Evolutionary conservation across 35 echinoderm and acorn worm species (phyloP).

Genomic region (Amphiura filiformis): DNA sequence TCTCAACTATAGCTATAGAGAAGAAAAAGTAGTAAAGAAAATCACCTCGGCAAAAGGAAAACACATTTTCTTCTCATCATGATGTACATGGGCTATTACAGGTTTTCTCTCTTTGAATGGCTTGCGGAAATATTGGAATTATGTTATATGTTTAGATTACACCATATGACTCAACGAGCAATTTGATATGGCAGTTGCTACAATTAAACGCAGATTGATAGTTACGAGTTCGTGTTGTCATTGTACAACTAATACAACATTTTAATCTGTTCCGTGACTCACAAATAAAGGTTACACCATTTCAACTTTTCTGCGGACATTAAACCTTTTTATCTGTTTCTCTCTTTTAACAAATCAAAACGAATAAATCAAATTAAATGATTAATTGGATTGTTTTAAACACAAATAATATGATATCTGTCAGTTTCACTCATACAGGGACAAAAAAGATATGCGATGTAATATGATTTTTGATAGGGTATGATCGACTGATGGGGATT

Average conservation of each 20-base stretch:
- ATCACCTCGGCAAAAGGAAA: slow-evolving; percentile 1
- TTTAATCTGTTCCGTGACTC: background rate
- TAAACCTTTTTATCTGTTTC: background rate
- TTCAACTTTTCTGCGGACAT: background rate
- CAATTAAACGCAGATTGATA: slow-evolving; percentile 2
- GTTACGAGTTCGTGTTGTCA: background rate
- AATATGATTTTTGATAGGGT: background rate
- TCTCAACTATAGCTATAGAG: background rate
- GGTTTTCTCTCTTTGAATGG: background rate
- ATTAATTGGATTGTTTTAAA: background rate
- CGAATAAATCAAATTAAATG: slow-evolving; percentile 6
- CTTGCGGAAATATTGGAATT: slow-evolving; percentile 2
- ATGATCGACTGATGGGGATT: background rate
- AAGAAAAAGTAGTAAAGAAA: background rate
- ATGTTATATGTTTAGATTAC: slow-evolving; percentile 9
- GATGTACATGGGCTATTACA: background rate
- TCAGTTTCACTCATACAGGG: background rate
- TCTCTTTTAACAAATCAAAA: background rate
- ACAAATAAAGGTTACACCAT: background rate
- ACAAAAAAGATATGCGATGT: too few species aligned
- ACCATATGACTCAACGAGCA: background rate
- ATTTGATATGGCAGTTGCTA: background rate
- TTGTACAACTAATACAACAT: background rate
- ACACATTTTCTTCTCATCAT: slow-evolving; percentile 7
- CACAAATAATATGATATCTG: background rate